Conservation (phyloP, 37 sponge, comb jelly and placozoan genomes). For the Crambe crambe region DNA sequence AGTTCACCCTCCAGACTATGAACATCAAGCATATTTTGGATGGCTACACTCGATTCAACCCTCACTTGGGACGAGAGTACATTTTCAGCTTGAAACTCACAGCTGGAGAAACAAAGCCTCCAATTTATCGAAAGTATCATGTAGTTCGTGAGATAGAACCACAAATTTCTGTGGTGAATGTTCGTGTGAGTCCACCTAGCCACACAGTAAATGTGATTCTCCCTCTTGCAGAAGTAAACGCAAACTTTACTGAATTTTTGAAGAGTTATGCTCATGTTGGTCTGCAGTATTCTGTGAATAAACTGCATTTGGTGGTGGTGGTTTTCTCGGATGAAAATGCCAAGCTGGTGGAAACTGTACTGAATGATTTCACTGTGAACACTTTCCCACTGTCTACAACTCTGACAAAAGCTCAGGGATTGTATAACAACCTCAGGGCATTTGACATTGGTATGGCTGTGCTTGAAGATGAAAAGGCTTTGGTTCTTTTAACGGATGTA, state of each 20-base stretch:
- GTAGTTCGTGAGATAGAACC: constrained; percentile 9
- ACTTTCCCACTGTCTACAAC: background rate
- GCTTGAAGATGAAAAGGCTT: constrained; percentile 3
- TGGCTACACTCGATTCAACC: constrained; percentile 38
- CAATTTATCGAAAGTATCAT: background rate
- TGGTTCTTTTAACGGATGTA: constrained; percentile 51
- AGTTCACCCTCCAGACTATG: background rate
- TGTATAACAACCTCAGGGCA: constrained; percentile 21
- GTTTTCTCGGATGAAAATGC: constrained; percentile 25
- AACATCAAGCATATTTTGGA: constrained; percentile 1
- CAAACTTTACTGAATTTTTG: constrained; percentile 12
- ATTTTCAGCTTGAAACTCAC: constrained; percentile 16
- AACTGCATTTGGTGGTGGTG: constrained; percentile 42
- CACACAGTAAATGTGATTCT: constrained; percentile 6
- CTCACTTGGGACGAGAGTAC: constrained; percentile 30
- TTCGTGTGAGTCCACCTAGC: background rate
- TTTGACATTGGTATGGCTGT: constrained; percentile 27
- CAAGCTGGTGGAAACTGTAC: background rate
- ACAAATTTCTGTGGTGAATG: constrained; percentile 5
- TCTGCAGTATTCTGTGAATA: constrained; percentile 7
- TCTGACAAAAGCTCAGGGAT: constrained; percentile 3
- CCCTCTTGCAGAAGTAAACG: constrained; percentile 9
- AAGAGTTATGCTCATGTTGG: constrained; percentile 4
- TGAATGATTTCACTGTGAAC: constrained; percentile 1
- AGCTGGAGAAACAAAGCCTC: background rate